A percentile compares a stretch with the other conserved stretches of the same genome.
Conservation (phyloP, 2,888 invertebrate species). For the Ichneumon xanthorius region DNA sequence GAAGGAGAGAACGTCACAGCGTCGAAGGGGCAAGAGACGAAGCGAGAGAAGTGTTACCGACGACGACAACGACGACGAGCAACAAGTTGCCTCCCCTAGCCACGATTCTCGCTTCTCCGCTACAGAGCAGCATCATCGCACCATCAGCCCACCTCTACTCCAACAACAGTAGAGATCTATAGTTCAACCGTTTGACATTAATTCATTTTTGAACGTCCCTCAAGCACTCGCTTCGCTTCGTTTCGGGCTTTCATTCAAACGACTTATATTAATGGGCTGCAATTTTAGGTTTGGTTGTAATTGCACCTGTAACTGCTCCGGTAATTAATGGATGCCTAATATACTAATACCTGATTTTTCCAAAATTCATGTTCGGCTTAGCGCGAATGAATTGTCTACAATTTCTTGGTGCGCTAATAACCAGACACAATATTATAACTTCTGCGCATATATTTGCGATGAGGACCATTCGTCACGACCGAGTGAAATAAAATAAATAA, state of each 20-base stretch:
- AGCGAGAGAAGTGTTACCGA: constrained; percentile 77
- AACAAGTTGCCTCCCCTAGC: constrained; percentile 81
- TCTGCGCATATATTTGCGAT: not conserved
- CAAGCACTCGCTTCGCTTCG: constrained; percentile 14
- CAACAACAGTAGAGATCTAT: constrained; percentile 56
- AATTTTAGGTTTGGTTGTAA: not conserved
- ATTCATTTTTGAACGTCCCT: constrained; percentile 80
- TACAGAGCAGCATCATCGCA: constrained; percentile 42
- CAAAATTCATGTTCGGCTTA: not conserved
- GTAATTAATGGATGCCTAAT: not conserved
- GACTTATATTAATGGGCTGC: constrained; percentile 1
- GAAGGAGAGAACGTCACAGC: constrained; percentile 45
- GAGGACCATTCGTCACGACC: not conserved
- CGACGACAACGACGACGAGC: constrained; percentile 70
- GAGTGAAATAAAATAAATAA: not conserved
- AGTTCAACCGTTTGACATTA: constrained; percentile 74
- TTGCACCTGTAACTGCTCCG: not conserved
- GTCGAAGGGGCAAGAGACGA: constrained; percentile 48
- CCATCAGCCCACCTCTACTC: constrained; percentile 31
- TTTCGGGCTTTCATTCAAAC: constrained; percentile 46
- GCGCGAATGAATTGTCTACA: not conserved
- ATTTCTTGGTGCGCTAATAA: not conserved
- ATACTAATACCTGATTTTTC: not conserved
- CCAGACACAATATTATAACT: not conserved
- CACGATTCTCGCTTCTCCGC: constrained; percentile 60